Conservation (phyloP, 2,888 invertebrate species). For the Psylliodes chrysocephalus region DNA sequence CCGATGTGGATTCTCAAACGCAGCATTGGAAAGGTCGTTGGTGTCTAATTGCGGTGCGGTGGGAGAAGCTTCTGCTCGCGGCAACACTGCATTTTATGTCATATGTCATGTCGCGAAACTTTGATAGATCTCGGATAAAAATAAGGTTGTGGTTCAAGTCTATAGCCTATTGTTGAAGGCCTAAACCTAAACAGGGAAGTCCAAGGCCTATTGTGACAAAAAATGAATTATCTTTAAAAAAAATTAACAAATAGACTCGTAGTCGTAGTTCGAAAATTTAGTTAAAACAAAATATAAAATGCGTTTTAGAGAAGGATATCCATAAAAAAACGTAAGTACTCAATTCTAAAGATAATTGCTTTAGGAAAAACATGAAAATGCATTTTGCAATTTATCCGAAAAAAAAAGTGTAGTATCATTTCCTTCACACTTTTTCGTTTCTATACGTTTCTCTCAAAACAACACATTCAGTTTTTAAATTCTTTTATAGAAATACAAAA, state of each 20-base stretch:
- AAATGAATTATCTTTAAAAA: conserved; percentile 8
- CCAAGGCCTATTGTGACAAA: conserved; percentile 3
- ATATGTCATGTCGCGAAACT: too few relatives aligned
- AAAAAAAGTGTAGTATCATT: background rate
- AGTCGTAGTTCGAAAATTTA: conserved; percentile 2
- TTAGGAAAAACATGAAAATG: background rate
- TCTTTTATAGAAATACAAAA: too few relatives aligned
- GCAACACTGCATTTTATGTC: too few relatives aligned
- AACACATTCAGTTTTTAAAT: too few relatives aligned
- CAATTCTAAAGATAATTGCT: background rate
- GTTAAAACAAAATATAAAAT: conserved; percentile 1
- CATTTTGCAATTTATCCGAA: background rate
- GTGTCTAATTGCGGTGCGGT: too few relatives aligned
- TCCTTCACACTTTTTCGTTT: background rate
- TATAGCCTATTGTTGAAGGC: conserved; percentile 1
- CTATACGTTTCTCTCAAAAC: too few relatives aligned
- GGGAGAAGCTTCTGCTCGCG: too few relatives aligned
- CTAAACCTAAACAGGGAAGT: conserved; percentile 3
- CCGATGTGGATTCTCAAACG: too few relatives aligned
- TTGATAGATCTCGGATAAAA: too few relatives aligned
- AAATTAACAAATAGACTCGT: conserved; percentile 4
- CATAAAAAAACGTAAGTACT: conserved; percentile 19
- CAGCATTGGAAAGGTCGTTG: too few relatives aligned
- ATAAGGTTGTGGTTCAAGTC: background rate
- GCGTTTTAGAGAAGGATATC: conserved; percentile 17